These are phyloP conservation scores for Protodeltote pygarga DNA, from an alignment of 2,888 invertebrate species.

Conservation along the genomic window DNA sequence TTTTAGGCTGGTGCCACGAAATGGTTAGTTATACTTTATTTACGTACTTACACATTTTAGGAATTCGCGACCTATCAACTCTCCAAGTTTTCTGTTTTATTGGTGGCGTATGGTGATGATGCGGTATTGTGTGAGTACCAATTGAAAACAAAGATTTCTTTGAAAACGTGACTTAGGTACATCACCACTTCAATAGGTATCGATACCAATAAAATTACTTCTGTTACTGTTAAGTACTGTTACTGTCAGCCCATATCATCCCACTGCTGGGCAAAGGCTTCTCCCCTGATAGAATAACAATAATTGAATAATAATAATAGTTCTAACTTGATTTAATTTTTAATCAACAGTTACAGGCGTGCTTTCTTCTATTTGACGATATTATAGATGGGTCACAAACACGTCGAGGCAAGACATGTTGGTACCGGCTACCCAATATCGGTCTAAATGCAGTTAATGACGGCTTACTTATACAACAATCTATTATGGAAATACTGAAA, in stretches of 20 bases:
- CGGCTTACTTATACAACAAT: constrained; percentile 14
- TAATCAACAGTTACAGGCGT: constrained; percentile 22
- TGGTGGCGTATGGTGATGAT: too few relatives aligned
- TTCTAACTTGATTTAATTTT: not conserved
- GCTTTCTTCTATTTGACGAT: constrained; percentile 19
- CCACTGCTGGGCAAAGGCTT: too few relatives aligned
- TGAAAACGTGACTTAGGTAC: too few relatives aligned
- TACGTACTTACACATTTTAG: not conserved
- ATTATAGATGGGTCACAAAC: constrained; percentile 25
- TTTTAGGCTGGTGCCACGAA: constrained; percentile 29
- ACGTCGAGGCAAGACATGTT: constrained; percentile 25
- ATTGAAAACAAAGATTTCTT: too few relatives aligned
- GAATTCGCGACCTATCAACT: too few relatives aligned
- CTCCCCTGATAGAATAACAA: not conserved
- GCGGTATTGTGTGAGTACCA: too few relatives aligned
- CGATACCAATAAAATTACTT: too few relatives aligned
- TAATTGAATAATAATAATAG: not conserved
- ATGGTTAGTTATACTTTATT: constrained; percentile 28
- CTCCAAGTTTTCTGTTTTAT: too few relatives aligned
- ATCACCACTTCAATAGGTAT: too few relatives aligned
- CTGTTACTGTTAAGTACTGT: too few relatives aligned
- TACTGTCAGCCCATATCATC: too few relatives aligned
- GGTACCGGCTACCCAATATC: constrained; percentile 19
- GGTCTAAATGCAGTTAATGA: constrained; percentile 31
- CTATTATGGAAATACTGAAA: constrained; percentile 17